Evolutionary conservation across 1,140 invertebrate genomes (phyloP).

Genomic region (Pseudomyrmex dendroicus): DNA sequence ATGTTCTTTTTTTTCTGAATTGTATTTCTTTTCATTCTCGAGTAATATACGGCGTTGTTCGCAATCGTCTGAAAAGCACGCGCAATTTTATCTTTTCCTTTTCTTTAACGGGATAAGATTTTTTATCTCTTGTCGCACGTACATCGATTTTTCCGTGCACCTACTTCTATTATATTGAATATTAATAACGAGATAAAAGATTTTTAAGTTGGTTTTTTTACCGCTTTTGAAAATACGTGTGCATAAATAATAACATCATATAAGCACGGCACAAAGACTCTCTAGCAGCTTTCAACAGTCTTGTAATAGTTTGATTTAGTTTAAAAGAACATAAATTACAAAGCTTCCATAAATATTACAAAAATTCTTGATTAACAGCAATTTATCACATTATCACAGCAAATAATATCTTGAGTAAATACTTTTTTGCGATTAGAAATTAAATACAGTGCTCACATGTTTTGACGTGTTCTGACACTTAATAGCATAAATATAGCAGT

Average conservation of each 20-base stretch:
- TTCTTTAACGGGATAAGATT: too few species aligned
- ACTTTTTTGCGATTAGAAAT: slow-evolving; percentile 21
- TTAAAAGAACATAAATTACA: neutral
- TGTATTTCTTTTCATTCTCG: slow-evolving; percentile 64
- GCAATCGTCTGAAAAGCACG: slow-evolving; percentile 12
- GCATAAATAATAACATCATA: slow-evolving; percentile 66
- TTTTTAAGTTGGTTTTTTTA: slow-evolving; percentile 14
- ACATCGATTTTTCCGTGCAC: neutral
- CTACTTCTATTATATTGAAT: neutral
- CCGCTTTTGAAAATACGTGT: slow-evolving; percentile 56
- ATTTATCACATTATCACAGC: slow-evolving; percentile 18
- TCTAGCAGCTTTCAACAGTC: neutral
- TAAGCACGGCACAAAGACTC: slow-evolving; percentile 61
- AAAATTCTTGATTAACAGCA: neutral
- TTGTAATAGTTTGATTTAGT: slow-evolving; percentile 61
- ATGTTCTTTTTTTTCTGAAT: slow-evolving; percentile 11
- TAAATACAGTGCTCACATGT: neutral
- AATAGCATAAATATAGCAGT: slow-evolving; percentile 12
- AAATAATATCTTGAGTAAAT: slow-evolving; percentile 1
- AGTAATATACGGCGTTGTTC: slow-evolving; percentile 3
- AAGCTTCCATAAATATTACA: neutral
- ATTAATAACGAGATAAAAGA: neutral
- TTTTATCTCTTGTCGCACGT: too few species aligned
- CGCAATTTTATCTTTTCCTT: neutral
- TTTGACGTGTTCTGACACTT: slow-evolving; percentile 12